These are phyloP conservation scores for Aphidius gifuensis DNA, from an alignment of 1,140 invertebrate species.

Conservation along the genomic window DNA sequence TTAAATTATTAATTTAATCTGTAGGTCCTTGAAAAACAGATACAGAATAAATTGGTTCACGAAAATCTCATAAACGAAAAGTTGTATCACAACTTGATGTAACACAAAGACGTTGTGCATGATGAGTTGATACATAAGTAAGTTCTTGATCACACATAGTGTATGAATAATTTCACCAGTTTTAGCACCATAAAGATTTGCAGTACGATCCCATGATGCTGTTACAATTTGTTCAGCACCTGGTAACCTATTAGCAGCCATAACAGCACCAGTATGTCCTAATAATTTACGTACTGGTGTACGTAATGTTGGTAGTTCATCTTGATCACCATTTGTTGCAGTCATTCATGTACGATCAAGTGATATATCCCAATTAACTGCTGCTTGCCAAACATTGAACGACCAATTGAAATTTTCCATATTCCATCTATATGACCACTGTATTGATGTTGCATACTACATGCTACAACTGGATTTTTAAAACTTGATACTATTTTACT, in stretches of 20 bases:
- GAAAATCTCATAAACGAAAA: conserved; percentile 96
- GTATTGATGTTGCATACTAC: conserved; percentile 79
- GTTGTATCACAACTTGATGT: conserved; percentile 96
- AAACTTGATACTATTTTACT: conserved; percentile 98
- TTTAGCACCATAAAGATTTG: conserved; percentile 94
- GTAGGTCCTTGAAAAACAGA: conserved; percentile 98
- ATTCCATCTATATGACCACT: conserved; percentile 94
- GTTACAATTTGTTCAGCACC: conserved; percentile 87
- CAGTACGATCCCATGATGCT: conserved; percentile 96
- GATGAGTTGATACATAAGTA: conserved; percentile 88
- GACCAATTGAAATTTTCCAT: conserved; percentile 89
- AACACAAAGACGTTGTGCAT: conserved; percentile 85
- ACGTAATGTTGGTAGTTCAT: conserved; percentile 65
- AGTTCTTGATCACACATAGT: conserved; percentile 90
- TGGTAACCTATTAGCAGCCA: conserved; percentile 93
- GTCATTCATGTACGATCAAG: conserved; percentile 61
- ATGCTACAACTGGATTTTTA: conserved; percentile 79
- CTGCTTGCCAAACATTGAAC: conserved; percentile 92
- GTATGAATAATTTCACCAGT: conserved; percentile 89
- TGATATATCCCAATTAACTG: conserved; percentile 80
- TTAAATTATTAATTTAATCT: conserved; percentile 68
- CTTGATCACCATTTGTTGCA: conserved; percentile 59
- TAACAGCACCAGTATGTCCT: conserved; percentile 87
- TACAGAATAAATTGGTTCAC: conserved; percentile 91
- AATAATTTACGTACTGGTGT: conserved; percentile 79